Conservation (phyloP, 2,888 invertebrate species). For the Ariolimax columbianus region DNA sequence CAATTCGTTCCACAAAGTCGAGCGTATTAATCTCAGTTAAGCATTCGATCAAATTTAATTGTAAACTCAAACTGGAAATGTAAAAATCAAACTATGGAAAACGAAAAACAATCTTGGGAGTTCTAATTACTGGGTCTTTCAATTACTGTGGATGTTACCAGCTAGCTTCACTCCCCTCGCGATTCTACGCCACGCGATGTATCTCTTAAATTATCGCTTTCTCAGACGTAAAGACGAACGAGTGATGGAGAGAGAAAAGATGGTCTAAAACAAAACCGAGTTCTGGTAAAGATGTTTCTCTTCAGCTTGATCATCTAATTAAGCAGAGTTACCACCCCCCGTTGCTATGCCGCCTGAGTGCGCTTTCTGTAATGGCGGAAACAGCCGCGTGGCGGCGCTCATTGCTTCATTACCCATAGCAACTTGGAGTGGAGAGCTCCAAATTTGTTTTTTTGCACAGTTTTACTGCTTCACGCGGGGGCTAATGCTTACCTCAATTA, state of each 20-base stretch:
- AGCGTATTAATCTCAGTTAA: too few species aligned
- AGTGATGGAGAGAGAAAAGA: constrained; percentile 22
- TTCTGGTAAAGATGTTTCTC: constrained; percentile 9
- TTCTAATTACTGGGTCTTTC: background rate
- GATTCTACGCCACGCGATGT: background rate
- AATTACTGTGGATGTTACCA: background rate
- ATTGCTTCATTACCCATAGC: constrained; percentile 37
- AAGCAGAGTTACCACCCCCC: constrained; percentile 30
- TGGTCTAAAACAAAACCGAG: constrained; percentile 20
- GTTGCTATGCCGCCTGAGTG: constrained; percentile 29
- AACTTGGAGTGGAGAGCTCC: constrained; percentile 7
- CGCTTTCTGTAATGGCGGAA: constrained; percentile 42
- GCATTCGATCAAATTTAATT: too few species aligned
- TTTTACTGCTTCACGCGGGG: background rate
- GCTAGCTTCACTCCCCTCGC: background rate
- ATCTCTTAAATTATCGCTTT: constrained; percentile 19
- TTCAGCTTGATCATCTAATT: constrained; percentile 29
- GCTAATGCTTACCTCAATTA: background rate
- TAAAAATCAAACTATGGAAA: background rate
- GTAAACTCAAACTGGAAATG: too few species aligned
- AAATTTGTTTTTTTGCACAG: background rate
- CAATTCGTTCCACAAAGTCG: too few species aligned
- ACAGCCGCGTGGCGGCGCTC: constrained; percentile 36
- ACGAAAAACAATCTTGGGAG: background rate
- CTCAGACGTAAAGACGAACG: background rate